A percentile compares a stretch with the other conserved stretches of the same genome.
Conservation (phyloP, 2,888 invertebrate species). For the Ichneumoninae sp. region DNA sequence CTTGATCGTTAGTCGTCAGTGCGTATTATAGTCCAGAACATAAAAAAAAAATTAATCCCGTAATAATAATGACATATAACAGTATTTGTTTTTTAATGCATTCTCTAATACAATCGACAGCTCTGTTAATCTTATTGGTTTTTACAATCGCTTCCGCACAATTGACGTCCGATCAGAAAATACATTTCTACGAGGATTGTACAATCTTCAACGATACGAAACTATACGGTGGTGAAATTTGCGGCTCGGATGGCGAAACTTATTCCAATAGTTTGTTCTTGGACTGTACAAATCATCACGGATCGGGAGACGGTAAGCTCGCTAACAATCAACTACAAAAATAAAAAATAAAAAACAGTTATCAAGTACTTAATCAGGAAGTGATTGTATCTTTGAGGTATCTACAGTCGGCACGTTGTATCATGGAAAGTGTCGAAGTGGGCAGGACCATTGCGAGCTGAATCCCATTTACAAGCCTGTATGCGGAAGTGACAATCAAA, state of each 20-base stretch:
- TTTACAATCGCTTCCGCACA: background rate
- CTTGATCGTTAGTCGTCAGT: slow-evolving; percentile 15
- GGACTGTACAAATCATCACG: slow-evolving; percentile 64
- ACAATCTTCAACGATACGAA: slow-evolving; percentile 31
- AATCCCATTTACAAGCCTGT: slow-evolving; percentile 73
- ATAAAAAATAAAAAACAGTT: background rate
- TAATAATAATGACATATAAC: background rate
- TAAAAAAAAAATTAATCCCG: background rate
- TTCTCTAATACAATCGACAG: background rate
- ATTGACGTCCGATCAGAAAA: slow-evolving; percentile 35
- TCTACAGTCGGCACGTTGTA: slow-evolving; percentile 47
- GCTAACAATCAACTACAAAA: background rate
- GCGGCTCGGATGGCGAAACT: slow-evolving; percentile 69
- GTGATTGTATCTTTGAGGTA: background rate
- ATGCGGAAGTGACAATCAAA: slow-evolving; percentile 73
- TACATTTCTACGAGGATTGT: slow-evolving; percentile 54
- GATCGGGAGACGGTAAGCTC: slow-evolving; percentile 43
- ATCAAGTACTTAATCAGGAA: background rate
- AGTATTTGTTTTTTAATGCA: background rate
- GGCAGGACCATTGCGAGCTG: slow-evolving; percentile 63
- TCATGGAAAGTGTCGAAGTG: slow-evolving; percentile 63
- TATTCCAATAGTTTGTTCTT: slow-evolving; percentile 69
- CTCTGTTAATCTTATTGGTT: background rate
- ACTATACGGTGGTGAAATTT: slow-evolving; percentile 66
- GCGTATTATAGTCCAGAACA: background rate